Evolutionary conservation across 2,113 vertebrate species (phyloP), one percentile per base, ranked within the genome.

Genomic region (Chamaetylas fuelleborni): DNA sequence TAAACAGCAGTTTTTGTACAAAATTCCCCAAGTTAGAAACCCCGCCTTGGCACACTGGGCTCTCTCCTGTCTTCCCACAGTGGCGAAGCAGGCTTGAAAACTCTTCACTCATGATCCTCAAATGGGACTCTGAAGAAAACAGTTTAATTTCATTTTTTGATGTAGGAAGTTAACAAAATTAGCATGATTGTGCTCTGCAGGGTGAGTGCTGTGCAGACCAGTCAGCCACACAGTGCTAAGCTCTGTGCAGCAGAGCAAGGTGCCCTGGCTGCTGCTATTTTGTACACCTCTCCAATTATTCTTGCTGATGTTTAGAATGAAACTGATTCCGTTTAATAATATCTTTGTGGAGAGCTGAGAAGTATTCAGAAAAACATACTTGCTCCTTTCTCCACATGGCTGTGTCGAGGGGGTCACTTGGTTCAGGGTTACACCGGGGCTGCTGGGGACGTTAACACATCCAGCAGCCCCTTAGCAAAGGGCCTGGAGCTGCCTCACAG

Each of bases 161-260:
- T 86, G 45, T 76, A 28, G 43, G 14, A 83, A 76, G 33, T 14
- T 80, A 80, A 82, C 43, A 69, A 82, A 86, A 57, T 64, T n/a
- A 60, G 25, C 3, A 0, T 64, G 48, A 57, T 18, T 53, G 31
- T 43, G 25, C n/a, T 62, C n/a, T 79, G 47, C 47, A 66, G 60
- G 7, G 1, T 0, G 0, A 72, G 38, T 6, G 11, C 11, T 1
- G 1, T 22, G 19, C 4, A 12, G 73, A 29, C 54, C 48, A 71
- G n/a, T 23, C 72, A 74, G 57, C 42, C n/a, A 36, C 24, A 14
- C 14, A 42, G 45, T 66, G 47, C 42, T 57, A 25, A 50, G 45
- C 65, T 74, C 47, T 71, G 40, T 64, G 51, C 61, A 57, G 28
- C 53, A 67, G 61, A 65, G 66, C 0, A 2, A 57, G 36, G 20